Evolutionary conservation across 2,113 vertebrate genomes (phyloP), one percentile per base, ranked within the genome.

Genomic region (Eurystomus gularis): DNA sequence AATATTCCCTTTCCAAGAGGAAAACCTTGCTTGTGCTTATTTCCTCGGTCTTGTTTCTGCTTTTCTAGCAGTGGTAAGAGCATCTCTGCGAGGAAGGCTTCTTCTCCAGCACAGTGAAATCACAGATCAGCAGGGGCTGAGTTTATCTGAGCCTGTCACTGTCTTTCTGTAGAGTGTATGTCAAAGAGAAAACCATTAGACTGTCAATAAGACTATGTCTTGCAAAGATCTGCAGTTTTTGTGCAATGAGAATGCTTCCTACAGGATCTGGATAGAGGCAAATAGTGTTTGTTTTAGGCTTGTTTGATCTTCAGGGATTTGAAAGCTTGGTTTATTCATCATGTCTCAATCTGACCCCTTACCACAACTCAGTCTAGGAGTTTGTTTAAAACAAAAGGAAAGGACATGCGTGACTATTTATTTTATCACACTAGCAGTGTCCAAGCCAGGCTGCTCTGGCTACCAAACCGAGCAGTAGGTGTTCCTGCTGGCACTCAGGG

Each of bases 221-320:
- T 76, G 79, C 12, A 92, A 96, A 96, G 90, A 42, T 60, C 51
- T 65, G 33, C 52, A 61, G 33, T 12, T 94, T 86, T 84, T 1
- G 0, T 86, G 51, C 75, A 89, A 46, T 13, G 28, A 7, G 46
- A 72, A 90, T 17, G 81, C 55, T 8, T 13, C 25, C 31, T 57
- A 11, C 9, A 39, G 75, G 11, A 46, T 82, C 44, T 80, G 33
- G 44, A 52, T 33, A 85, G 85, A 95, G 62, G 46, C 21, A 86
- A 71, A 48, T 5, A 33, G 25, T 68, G 35, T 17, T 88, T 58
- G n/a, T 33, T 90, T 82, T 68, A 66, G 17, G 7, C 17, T 76
- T 85, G 81, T 8, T 61, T 87, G 62, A 35, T 70, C 54, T 81
- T 76, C 60, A 75, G 52, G 86, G 8, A n/a, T 88, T 35, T 86